These are phyloP conservation scores for Metridium senile DNA, from an alignment of 92 coral and sea anemone genomes.

Conservation along the genomic window DNA sequence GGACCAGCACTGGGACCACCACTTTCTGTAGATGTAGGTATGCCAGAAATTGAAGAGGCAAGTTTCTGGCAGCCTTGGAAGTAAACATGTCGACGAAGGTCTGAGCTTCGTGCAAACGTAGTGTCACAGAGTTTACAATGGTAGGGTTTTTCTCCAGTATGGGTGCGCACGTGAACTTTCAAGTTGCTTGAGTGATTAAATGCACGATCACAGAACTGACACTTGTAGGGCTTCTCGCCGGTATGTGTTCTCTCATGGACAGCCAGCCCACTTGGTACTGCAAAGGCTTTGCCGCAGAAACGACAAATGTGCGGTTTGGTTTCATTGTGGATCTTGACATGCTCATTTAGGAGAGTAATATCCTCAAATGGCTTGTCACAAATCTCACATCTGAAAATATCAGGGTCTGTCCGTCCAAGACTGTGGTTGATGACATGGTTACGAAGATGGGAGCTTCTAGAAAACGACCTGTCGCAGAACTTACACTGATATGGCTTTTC, in stretches of 20 bases:
- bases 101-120: slow-evolving; percentile 51
- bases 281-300: slow-evolving; percentile 39
- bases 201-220: slow-evolving; percentile 40
- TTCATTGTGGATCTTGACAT: slow-evolving; percentile 40
- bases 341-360: slow-evolving; percentile 10
- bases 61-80: slow-evolving; percentile 36
- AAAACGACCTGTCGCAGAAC: slow-evolving; percentile 34
- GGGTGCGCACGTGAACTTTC: slow-evolving; percentile 45
- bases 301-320: slow-evolving; percentile 42
- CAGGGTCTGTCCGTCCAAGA: slow-evolving; percentile 27
- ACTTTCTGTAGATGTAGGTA: too few relatives aligned
- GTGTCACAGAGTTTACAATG: slow-evolving; percentile 33
- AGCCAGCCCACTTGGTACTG: slow-evolving; percentile 37
- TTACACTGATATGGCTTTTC: slow-evolving; percentile 49
- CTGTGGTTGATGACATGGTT: slow-evolving; percentile 36
- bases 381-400: slow-evolving; percentile 41
- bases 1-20: too few relatives aligned
- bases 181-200: slow-evolving; percentile 47
- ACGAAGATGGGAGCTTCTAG: slow-evolving; percentile 36
- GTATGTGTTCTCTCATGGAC: slow-evolving; percentile 47
- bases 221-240: slow-evolving; percentile 42
- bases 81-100: slow-evolving; percentile 41
- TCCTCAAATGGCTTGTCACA: slow-evolving; percentile 45
- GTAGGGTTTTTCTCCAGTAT: slow-evolving; percentile 47
- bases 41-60: slow-evolving; percentile 14